Percentiles rank a stretch among this genome's conserved stretches.
phyloP scores from a whole-genome alignment of 1,140 invertebrate species.

The Drusus annulatus region DNA sequence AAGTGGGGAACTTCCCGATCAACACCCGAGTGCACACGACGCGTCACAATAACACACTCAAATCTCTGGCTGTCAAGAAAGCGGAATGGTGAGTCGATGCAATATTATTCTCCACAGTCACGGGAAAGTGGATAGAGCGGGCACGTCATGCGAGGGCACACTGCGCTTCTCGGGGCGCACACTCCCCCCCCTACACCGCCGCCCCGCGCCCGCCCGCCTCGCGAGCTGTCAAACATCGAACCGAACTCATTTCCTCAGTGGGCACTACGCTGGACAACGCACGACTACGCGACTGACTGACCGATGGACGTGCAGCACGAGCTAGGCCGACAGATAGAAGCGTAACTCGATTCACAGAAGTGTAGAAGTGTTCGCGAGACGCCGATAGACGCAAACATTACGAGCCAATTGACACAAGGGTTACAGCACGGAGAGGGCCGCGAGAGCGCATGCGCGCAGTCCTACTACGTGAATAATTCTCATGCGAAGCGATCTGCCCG shows the following conservation, averaged over 20 bases:
- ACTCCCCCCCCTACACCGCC: background rate
- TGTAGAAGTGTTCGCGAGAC: background rate
- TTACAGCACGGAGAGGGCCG: background rate
- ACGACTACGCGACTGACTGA: background rate
- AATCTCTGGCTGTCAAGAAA: background rate
- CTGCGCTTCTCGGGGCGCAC: constrained; percentile 25
- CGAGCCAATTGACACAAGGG: constrained; percentile 27
- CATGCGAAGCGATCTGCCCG: constrained; percentile 24
- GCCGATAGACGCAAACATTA: background rate
- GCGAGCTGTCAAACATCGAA: background rate
- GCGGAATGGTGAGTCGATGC: background rate
- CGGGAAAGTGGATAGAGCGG: constrained; percentile 3
- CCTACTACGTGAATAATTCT: background rate
- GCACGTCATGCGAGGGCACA: background rate
- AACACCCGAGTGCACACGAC: background rate
- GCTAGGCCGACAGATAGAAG: background rate
- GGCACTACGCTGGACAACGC: background rate
- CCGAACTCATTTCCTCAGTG: background rate
- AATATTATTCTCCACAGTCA: background rate
- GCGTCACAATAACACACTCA: background rate
- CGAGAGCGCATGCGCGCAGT: constrained; percentile 12
- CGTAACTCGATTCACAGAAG: background rate
- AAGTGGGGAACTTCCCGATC: background rate
- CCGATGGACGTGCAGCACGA: background rate
- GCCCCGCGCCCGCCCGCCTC: background rate